Base-by-base conservation (phyloP, 2,888 invertebrate species). In the Ophion ellenae region DNA sequence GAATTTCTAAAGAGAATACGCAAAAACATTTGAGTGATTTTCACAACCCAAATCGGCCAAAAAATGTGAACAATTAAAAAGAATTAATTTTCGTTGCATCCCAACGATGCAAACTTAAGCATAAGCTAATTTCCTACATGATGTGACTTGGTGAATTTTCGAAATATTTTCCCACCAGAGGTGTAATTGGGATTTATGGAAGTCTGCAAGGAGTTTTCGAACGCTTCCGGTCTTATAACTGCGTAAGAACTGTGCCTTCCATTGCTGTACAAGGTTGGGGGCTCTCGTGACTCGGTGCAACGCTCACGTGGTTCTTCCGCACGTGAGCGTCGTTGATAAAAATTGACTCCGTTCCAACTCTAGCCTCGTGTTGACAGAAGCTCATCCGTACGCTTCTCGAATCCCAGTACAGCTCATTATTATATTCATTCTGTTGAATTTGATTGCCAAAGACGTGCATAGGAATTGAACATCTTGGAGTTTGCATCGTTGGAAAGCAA, bases 261-360 rank as follows among this genome's bases (percentile, higher is more conserved):
- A 73, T 81, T 53, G 74, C 64, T 75, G 74, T 81, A 57, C 81
- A 80, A 69, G 78, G 57, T 40, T 20, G 40, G 40, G 77, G 14
- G 69, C 81, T 47, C 63, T 81, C 63, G 53, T 20, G 45, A 53
- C 77, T 81, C 74, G 45, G 77, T 73, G 75, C 66, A 76, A 76
- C 47, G 40, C 67, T 82, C 82, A 80, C 80, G 74, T 74, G 81
- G 70, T 76, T 75, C 53, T 28, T 53, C 64, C 73, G 75, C 87
- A 85, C 85, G 85, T 85, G 85, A 73, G 66, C 61, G 71, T 80
- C 53, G 71, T 32, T 73, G 59, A 77, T 67, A 66, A 32, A 76
- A 85, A 74, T 83, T 85, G 85, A 85, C 82, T 79, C 61, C 45
- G 76, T 85, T 87, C 86, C 86, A 84, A 86, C 64, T 73, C 78